Percentiles rank a stretch among this genome's conserved stretches.
These are phyloP conservation scores for Eleutherodactylus coqui DNA, from an alignment of 2,797 vertebrate genomes.

Conservation along the genomic window DNA sequence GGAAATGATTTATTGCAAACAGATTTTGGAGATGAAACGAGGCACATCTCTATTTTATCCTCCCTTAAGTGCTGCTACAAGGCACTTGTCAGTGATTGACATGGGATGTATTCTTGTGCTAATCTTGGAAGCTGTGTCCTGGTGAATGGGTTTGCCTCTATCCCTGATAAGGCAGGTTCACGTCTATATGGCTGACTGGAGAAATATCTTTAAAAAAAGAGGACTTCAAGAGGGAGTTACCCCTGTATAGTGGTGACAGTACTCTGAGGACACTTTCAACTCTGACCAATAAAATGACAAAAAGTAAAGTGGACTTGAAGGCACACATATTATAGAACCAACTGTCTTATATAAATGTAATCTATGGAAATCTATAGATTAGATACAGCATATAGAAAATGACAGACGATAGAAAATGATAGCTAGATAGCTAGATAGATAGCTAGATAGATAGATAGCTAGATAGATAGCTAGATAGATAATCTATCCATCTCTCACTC, in stretches of 20 bases:
- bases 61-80: conserved; percentile 30
- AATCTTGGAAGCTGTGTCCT: conserved; percentile 6
- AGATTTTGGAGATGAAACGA: conserved; percentile 13
- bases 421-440: not conserved
- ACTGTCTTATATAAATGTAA: not conserved
- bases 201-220: conserved; percentile 10
- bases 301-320: conserved; percentile 43
- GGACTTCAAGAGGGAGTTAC: conserved; percentile 23
- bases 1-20: conserved; percentile 11
- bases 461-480: not conserved
- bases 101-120: conserved; percentile 29
- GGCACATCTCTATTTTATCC: conserved; percentile 42
- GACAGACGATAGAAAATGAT: too few species aligned
- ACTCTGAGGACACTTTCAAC: conserved; percentile 1
- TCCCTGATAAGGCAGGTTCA: conserved; percentile 45
- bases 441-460: not conserved
- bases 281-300: conserved; percentile 5
- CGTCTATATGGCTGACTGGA: conserved; percentile 38
- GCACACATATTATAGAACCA: conserved; percentile 49
- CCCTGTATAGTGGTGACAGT: conserved; percentile 22
- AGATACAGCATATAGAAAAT: not conserved
- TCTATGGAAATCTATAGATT: not conserved
- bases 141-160: conserved; percentile 9
- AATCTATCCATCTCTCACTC: too few species aligned
- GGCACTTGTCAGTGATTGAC: conserved; percentile 52